Base-by-base conservation (phyloP, 1,140 invertebrate genomes). In the Teleogryllus occipitalis region DNA sequence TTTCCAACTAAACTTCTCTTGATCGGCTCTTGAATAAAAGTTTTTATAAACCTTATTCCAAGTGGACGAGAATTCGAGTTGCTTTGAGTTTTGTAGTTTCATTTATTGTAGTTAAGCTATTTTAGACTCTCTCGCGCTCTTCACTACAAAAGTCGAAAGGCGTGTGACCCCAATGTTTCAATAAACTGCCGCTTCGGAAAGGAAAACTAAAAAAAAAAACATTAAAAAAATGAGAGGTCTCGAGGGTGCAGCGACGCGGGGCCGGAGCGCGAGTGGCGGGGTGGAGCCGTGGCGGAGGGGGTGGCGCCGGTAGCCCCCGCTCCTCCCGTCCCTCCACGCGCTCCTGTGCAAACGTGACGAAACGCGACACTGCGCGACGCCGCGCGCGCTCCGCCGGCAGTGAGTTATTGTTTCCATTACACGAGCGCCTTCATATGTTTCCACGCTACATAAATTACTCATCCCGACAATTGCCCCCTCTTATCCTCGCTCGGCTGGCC, bases 321-420 rank as follows among this genome's bases (percentile, higher is more conserved):
- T 65, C 54, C 54, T 65, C 54, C 54, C 54, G 10, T 7, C 10
- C 18, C 54, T 65, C 18, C 54, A 1, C 27, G 27, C 27, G 27
- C 27, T 39, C 54, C 54, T 65, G 54, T 65, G 54, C 54, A 65
- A 65, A 18, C 54, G 54, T 65, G 54, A 65, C 54, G 54, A 65
- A 65, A 65, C 54, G 54, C 54, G 54, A 65, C 54, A 65, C 54
- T 3, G 54, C 54, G 10, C 54, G 10, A 10, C 18, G 10, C 54
- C 18, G 10, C 18, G 54, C 54, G 10, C 54, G 10, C 54, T 65
- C 54, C 54, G 10, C 54, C 18, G 54, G 10, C 54, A 39, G 27
- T 65, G 54, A 65, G 54, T 65, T 65, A 65, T 65, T 65, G 54
- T 65, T 65, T 65, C 54, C 54, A 65, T 65, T 65, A 65, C 54